Evolutionary conservation across 1,140 invertebrate genomes (phyloP), one percentile per base, ranked within the genome.

Genomic region (Camponotus vicinus): DNA sequence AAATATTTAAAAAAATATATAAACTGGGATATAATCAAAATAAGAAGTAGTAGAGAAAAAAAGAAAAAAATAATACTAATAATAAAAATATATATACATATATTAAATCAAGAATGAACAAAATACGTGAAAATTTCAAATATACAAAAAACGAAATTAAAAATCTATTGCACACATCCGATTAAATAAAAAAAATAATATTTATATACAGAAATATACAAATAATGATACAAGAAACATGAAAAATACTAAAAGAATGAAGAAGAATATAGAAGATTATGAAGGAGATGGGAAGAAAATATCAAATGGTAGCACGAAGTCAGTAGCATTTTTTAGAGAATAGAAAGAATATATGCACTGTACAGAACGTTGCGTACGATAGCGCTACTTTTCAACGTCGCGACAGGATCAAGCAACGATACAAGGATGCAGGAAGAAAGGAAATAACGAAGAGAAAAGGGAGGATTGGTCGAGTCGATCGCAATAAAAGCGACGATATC

Each of bases 401-500:
- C n/a, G 52, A 40, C 40, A 15, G 78, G 49, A 70, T 82, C 49
- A 52, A 52, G 13, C 78, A 71, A 71, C 27, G 66, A 61, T 32
- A 82, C 40, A 8, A 45, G 37, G 18, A 79, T 3, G 21, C 13
- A 21, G 37, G 40, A 37, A 52, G n/a, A 52, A 52, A 34, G 34
- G 11, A 80, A 34, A 70, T 45, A 66, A 32, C 61, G 59, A 73
- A 82, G 66, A 73, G 37, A 18, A 73, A 55, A 52, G 40, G 37
- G 21, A 42, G 57, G 77, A 87, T 76, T 75, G 59, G 37, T 79
- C 63, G 61, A 75, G 71, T 80, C 45, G 85, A 86, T 71, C 59
- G 59, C 59, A 70, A 64, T 79, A 71, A 79, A 86, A 83, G 69
- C 15, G 42, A 11, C 55, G 67, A 83, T 83, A 61, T 45, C 71